These are phyloP conservation scores for Leucophora obtusa DNA, from an alignment of 2,888 invertebrate species.

Conservation along the genomic window DNA sequence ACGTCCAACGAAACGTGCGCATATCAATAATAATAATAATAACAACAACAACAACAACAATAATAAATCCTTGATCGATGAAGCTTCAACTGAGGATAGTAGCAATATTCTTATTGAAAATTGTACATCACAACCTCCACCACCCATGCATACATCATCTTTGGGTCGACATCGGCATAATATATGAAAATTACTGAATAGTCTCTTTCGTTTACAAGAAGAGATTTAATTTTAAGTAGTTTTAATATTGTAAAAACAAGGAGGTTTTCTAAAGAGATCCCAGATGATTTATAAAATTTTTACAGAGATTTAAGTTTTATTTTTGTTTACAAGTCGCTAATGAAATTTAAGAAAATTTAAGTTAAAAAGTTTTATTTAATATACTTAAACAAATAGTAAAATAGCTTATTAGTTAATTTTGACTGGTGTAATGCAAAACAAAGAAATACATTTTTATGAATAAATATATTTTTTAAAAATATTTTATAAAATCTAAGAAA, in stretches of 20 bases:
- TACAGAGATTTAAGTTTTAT: conserved; percentile 34
- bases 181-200: conserved; percentile 73
- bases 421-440: conserved; percentile 41
- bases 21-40: conserved; percentile 72
- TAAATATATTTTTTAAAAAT: conserved; percentile 10
- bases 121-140: conserved; percentile 61
- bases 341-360: neutral
- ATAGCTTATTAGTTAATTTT: conserved; percentile 24
- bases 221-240: conserved; percentile 61
- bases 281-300: conserved; percentile 46
- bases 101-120: conserved; percentile 73
- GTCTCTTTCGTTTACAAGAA: conserved; percentile 66
- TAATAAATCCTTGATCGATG: conserved; percentile 15
- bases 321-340: conserved; percentile 21
- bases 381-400: neutral
- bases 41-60: conserved; percentile 67
- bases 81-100: conserved; percentile 57
- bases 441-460: neutral
- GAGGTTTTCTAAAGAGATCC: conserved; percentile 54
- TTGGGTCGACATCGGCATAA: conserved; percentile 75
- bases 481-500: neutral
- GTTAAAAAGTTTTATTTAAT: neutral
- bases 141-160: conserved; percentile 75
- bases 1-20: conserved; percentile 76
- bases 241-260: conserved; percentile 19